Percentiles rank a stretch among this genome's conserved stretches.
These are phyloP conservation scores for Pedetes capensis DNA, from an alignment of 2,113 vertebrate genomes.

Conservation along the genomic window DNA sequence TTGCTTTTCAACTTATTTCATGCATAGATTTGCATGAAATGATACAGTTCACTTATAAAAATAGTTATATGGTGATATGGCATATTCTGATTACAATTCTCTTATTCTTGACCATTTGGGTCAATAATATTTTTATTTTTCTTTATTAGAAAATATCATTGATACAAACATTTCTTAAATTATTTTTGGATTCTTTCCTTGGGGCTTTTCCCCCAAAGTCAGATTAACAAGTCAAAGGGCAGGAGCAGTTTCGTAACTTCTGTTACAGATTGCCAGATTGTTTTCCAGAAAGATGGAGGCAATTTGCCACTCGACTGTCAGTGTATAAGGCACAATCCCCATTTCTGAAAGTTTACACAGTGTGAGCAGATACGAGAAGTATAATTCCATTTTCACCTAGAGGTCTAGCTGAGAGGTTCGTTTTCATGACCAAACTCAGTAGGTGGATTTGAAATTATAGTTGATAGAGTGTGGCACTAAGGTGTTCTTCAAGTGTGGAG, in stretches of 20 bases:
- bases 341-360: neutral
- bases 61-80: neutral
- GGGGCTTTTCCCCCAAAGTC: constrained; percentile 9
- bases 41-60: neutral
- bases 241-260: neutral
- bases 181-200: constrained; percentile 41
- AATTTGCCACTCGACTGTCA: neutral
- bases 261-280: neutral
- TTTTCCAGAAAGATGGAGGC: neutral
- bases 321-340: neutral
- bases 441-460: constrained; percentile 25
- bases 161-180: constrained; percentile 1
- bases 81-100: constrained; percentile 21
- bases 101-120: neutral
- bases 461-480: neutral
- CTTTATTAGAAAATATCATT: neutral
- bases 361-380: constrained; percentile 13
- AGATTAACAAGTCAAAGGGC: constrained; percentile 32
- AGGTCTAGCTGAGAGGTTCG: neutral
- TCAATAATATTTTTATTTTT: constrained; percentile 44
- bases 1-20: constrained; percentile 33
- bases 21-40: neutral
- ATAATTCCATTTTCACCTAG: constrained; percentile 10
- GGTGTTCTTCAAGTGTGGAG: constrained; percentile 31
- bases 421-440: constrained; percentile 23